phyloP scores from a whole-genome alignment of 2,113 vertebrate genomes.

The Pseudorhombus dupliciocellatus region DNA sequence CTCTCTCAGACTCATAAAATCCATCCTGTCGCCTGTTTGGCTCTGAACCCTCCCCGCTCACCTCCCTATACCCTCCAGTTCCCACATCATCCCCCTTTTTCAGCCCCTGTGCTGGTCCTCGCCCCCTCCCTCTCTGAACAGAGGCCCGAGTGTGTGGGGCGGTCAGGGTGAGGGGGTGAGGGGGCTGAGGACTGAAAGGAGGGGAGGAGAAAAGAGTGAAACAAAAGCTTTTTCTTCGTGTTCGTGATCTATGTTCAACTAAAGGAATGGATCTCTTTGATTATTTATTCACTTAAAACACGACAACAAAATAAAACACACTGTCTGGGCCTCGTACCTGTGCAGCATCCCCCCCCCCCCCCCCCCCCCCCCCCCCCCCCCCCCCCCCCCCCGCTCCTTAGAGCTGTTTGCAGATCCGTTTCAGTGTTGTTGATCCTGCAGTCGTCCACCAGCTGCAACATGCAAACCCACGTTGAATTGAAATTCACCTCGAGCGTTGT shows the following conservation, averaged over 20 bases:
- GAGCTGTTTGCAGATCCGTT: not conserved
- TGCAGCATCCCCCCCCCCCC: too few species aligned
- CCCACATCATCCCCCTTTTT: not conserved
- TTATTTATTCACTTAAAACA: not conserved
- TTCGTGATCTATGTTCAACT: not conserved
- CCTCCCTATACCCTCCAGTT: not conserved
- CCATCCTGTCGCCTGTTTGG: conserved; percentile 35
- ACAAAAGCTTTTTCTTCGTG: conserved; percentile 57
- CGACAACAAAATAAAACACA: too few species aligned
- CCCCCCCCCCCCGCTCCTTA: too few species aligned
- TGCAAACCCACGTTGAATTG: conserved; percentile 7
- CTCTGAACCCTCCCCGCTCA: conserved; percentile 8
- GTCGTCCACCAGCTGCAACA: conserved; percentile 6
- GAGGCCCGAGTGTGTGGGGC: conserved; percentile 75
- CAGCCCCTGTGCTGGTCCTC: conserved; percentile 7
- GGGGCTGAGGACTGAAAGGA: conserved; percentile 42
- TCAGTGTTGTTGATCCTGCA: not conserved
- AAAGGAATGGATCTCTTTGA: not conserved
- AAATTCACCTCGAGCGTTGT: conserved; percentile 23
- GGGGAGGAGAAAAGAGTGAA: conserved; percentile 39
- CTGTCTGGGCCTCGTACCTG: too few species aligned
- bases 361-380: too few species aligned
- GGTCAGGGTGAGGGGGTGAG: conserved; percentile 30
- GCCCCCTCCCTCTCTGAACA: conserved; percentile 60
- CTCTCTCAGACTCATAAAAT: conserved; percentile 58